A percentile compares a stretch with the other conserved stretches of the same genome.
Evolutionary conservation across 2,888 invertebrate genomes (phyloP).

Genomic region (Geotrupes spiniger): DNA sequence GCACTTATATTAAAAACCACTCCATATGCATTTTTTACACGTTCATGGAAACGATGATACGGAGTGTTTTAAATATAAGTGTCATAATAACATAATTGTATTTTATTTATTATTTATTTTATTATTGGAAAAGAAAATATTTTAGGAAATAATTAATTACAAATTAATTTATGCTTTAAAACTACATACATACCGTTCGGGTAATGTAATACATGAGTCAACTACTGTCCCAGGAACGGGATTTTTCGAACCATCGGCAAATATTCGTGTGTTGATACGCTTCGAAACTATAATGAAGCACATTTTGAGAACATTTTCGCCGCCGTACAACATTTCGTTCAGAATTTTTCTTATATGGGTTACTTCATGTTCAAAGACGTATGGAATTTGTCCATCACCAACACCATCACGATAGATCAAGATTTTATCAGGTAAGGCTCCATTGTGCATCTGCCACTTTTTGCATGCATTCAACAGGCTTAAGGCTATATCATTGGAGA

Average conservation of each 20-base stretch:
- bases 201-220: constrained; percentile 80
- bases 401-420: constrained; percentile 93
- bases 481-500: constrained; percentile 67
- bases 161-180: not conserved
- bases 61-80: too few species aligned
- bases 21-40: too few species aligned
- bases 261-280: constrained; percentile 77
- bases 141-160: too few species aligned
- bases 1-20: too few species aligned
- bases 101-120: too few species aligned
- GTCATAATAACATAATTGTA: too few species aligned
- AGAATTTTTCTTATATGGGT: constrained; percentile 57
- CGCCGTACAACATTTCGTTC: constrained; percentile 52
- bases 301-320: constrained; percentile 52
- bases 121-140: too few species aligned
- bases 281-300: constrained; percentile 87
- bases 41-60: too few species aligned
- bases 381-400: constrained; percentile 84
- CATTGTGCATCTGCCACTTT: constrained; percentile 51
- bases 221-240: constrained; percentile 86
- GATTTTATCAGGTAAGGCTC: constrained; percentile 63
- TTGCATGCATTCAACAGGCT: constrained; percentile 58
- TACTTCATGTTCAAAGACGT: constrained; percentile 76
- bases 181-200: constrained; percentile 55
- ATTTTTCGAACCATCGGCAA: constrained; percentile 57